phyloP scores from a whole-genome alignment of 2,113 vertebrate genomes.

The Megaleporinus macrocephalus region DNA sequence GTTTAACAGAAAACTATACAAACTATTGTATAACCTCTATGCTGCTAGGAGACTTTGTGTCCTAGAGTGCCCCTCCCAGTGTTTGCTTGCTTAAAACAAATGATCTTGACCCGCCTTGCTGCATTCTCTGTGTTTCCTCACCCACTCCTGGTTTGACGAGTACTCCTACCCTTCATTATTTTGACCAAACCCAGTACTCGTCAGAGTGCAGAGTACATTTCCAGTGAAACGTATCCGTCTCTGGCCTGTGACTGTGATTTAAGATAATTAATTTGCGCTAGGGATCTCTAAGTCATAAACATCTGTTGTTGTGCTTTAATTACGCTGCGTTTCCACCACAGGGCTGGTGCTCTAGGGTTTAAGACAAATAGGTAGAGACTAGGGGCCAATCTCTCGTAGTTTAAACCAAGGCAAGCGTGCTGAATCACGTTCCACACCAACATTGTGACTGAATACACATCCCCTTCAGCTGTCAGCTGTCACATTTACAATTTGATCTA shows the following conservation, averaged over 20 bases:
- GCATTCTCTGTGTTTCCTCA: neutral
- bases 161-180: neutral
- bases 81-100: neutral
- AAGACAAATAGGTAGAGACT: neutral
- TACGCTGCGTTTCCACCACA: neutral
- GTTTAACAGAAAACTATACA: neutral
- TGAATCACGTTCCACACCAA: neutral
- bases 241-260: neutral
- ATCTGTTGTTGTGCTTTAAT: slow-evolving; percentile 14
- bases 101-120: neutral
- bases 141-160: neutral
- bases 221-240: neutral
- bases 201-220: neutral
- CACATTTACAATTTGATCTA: neutral
- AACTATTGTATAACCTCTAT: neutral
- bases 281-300: neutral
- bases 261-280: neutral
- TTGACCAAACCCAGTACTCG: neutral
- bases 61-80: neutral
- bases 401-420: neutral
- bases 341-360: neutral
- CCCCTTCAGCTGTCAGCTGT: neutral
- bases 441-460: neutral
- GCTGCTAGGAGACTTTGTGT: neutral
- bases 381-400: neutral